Conservation (phyloP, 1,140 invertebrate species). For the Macrosteles quadrilineatus region DNA sequence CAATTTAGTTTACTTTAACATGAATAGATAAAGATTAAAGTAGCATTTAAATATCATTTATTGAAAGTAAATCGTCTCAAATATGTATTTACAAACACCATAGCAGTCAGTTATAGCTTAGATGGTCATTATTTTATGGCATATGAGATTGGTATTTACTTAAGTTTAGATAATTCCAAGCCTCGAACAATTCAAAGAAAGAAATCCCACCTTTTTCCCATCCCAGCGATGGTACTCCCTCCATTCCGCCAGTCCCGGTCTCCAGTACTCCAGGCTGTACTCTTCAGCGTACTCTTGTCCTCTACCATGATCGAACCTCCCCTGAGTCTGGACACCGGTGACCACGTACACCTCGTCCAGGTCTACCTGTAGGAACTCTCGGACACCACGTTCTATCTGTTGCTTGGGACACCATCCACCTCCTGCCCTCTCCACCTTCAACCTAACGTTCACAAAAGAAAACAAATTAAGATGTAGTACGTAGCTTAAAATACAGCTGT, state of each 20-base stretch:
- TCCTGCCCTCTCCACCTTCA: constrained; percentile 83
- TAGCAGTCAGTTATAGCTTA: no score
- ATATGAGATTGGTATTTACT: no score
- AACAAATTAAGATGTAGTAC: constrained; percentile 30
- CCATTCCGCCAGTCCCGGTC: constrained; percentile 65
- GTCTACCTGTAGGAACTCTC: constrained; percentile 89
- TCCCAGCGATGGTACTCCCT: constrained; percentile 42
- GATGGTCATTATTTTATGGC: no score
- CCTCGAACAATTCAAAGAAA: no score
- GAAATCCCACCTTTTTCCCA: constrained; percentile 45
- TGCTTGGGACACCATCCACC: constrained; percentile 95
- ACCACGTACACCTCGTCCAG: constrained; percentile 75
- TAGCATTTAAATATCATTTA: no score
- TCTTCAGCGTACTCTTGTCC: constrained; percentile 90
- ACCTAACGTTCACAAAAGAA: no score
- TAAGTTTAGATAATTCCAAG: no score
- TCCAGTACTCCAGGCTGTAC: constrained; percentile 90
- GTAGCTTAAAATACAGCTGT: no score
- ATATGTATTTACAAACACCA: no score
- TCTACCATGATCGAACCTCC: constrained; percentile 90
- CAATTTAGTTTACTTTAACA: no score
- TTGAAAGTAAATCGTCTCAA: no score
- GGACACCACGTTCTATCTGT: constrained; percentile 79
- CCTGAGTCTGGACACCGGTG: constrained; percentile 84
- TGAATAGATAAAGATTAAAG: no score